phyloP scores from a whole-genome alignment of 2,113 vertebrate species.

The Prinia subflava region DNA sequence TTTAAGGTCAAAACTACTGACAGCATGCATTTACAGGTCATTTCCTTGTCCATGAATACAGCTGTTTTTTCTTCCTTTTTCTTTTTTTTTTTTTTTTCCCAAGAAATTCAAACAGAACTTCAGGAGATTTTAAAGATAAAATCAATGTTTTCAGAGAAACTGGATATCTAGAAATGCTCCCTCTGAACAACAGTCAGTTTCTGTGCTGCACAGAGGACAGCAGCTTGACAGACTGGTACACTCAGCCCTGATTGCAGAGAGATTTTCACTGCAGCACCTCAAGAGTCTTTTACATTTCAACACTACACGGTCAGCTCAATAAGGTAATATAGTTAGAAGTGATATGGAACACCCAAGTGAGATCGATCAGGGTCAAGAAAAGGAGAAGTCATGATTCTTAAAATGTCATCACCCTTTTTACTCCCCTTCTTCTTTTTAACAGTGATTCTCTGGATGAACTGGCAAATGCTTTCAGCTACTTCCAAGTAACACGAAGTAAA shows the following conservation, averaged over 20 bases:
- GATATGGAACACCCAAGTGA: background rate
- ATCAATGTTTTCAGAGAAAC: background rate
- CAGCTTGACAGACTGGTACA: background rate
- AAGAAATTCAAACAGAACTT: background rate
- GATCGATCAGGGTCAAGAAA: background rate
- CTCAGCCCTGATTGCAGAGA: background rate
- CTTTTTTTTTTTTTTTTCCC: rapidly evolving
- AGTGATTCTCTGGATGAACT: background rate
- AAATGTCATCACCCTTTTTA: background rate
- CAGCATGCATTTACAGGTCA: background rate
- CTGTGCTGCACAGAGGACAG: background rate
- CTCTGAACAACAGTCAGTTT: background rate
- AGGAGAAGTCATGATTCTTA: background rate
- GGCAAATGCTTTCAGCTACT: background rate
- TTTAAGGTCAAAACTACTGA: background rate
- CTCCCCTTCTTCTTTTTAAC: background rate
- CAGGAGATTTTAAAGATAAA: background rate
- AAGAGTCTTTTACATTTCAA: background rate
- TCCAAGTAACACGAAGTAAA: background rate
- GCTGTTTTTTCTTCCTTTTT: background rate
- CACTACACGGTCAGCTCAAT: background rate
- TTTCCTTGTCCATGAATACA: background rate
- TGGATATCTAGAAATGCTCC: background rate
- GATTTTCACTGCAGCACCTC: background rate
- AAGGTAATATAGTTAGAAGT: background rate